Conservation (phyloP, 2,797 vertebrate species). For the Bradypus variegatus region DNA sequence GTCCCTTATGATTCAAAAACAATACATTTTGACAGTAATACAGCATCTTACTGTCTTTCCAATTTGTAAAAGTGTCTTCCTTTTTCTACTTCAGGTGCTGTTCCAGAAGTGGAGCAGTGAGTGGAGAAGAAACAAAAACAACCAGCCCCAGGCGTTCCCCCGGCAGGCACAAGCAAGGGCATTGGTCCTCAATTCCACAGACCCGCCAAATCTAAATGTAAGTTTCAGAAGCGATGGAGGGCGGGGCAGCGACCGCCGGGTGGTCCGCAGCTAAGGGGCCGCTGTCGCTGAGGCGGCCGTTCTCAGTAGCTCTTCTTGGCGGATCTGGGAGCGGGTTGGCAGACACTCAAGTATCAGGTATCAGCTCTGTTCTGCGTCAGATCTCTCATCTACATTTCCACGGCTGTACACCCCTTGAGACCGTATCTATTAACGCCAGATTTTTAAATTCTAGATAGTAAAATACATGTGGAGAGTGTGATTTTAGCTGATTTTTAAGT, state of each 20-base stretch:
- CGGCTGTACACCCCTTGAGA: not conserved
- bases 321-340: not conserved
- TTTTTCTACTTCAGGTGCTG: constrained; percentile 34
- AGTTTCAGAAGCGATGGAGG: constrained; percentile 52
- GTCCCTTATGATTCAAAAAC: not conserved
- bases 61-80: not conserved
- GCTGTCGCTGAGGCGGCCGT: not conserved
- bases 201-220: constrained; percentile 70
- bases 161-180: constrained; percentile 46
- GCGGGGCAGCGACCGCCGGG: rapidly evolving
- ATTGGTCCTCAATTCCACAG: constrained; percentile 32
- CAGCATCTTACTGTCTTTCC: not conserved
- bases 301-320: not conserved
- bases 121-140: constrained; percentile 26
- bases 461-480: constrained; percentile 55
- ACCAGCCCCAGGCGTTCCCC: constrained; percentile 40
- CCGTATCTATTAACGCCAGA: not conserved
- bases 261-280: not conserved
- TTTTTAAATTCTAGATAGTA: constrained; percentile 48
- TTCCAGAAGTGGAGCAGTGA: constrained; percentile 16
- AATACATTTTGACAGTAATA: not conserved
- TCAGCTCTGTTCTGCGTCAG: not conserved
- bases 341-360: not conserved
- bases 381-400: not conserved
- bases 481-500: constrained; percentile 58